A percentile compares a stretch with the other conserved stretches of the same genome.
phyloP scores from a whole-genome alignment of 2,797 vertebrate genomes.

The Sebastolobus alascanus region DNA sequence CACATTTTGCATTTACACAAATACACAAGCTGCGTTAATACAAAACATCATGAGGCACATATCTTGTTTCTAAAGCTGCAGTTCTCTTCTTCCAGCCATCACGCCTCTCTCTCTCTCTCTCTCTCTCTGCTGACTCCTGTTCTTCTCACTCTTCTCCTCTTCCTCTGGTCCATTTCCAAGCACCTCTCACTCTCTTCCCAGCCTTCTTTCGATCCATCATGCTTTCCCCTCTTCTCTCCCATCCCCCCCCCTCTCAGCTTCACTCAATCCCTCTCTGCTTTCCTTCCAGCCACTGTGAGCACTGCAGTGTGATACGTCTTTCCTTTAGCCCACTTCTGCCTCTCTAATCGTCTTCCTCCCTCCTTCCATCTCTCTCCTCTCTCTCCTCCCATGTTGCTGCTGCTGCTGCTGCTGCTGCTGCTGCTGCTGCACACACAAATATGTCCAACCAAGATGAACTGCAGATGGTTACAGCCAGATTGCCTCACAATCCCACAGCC shows the following conservation, averaged over 20 bases:
- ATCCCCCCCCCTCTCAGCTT: neutral
- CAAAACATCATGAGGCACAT: neutral
- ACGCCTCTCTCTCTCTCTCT: neutral
- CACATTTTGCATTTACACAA: neutral
- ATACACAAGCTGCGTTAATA: neutral
- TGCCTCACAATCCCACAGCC: neutral
- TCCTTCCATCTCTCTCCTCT: neutral
- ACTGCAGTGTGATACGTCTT: slow-evolving; percentile 43
- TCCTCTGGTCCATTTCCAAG: slow-evolving; percentile 42
- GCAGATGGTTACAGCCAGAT: slow-evolving; percentile 20
- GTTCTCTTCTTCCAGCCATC: neutral
- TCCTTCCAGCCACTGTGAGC: slow-evolving; percentile 16
- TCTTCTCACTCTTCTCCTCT: slow-evolving; percentile 12
- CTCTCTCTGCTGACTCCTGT: slow-evolving; percentile 22
- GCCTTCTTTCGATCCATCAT: slow-evolving; percentile 11
- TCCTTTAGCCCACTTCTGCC: slow-evolving; percentile 28
- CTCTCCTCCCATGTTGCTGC: neutral
- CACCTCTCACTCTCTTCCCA: slow-evolving; percentile 23
- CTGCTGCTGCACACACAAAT: neutral
- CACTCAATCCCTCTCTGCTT: slow-evolving; percentile 38
- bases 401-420: neutral
- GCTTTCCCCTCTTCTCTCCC: slow-evolving; percentile 1
- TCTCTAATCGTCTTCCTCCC: neutral
- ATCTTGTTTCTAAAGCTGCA: slow-evolving; percentile 15
- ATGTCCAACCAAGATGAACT: slow-evolving; percentile 2